Base-by-base conservation (phyloP, 2,888 invertebrate species). In the Clepsis dumicolana region DNA sequence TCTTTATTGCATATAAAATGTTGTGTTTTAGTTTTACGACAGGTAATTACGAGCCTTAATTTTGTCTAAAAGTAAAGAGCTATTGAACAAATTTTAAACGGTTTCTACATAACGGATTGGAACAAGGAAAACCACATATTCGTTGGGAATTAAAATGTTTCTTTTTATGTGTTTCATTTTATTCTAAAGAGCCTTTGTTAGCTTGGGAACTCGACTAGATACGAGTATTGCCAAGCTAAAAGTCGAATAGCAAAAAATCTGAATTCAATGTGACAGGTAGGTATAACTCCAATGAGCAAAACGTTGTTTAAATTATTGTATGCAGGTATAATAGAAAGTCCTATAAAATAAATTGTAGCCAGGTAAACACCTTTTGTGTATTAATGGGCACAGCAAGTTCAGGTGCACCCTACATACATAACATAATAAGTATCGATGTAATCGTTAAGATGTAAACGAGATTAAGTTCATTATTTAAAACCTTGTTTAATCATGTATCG, bases 381-480 rank as follows among this genome's bases (percentile, higher is more conserved):
- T 35, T 72, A 82, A 77, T 71, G 59, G 72, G 80, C 56, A 76
- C 79, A 79, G 79, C 81, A 71, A 73, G 76, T 76, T 81, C 82
- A 85, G 81, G 78, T 85, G 85, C 75, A 81, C 73, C 70, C 78
- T 76, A 81, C 71, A 76, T 77, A 48, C 48, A 12, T 21, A 44
- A 61, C 50, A 56, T 54, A 72, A 73, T 63, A n/a, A n/a, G n/a
- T n/a, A 72, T 54, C 65, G 71, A 65, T 66, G 41, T 64, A 61
- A 66, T 66, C 50, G 65, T 70, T 56, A 24, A 54, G 44, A 50
- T 67, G 48, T 66, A 0, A 35, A 56, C 35, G 16, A 66, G 32
- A 71, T 72, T 66, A 66, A 61, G 57, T 65, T 68, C 44, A 50
- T 70, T 62, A 64, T 67, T 64, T 27, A 41, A 18, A 38, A 18